Base-by-base conservation (phyloP, 2,888 invertebrate genomes). In the Hyposoter dolosus region DNA sequence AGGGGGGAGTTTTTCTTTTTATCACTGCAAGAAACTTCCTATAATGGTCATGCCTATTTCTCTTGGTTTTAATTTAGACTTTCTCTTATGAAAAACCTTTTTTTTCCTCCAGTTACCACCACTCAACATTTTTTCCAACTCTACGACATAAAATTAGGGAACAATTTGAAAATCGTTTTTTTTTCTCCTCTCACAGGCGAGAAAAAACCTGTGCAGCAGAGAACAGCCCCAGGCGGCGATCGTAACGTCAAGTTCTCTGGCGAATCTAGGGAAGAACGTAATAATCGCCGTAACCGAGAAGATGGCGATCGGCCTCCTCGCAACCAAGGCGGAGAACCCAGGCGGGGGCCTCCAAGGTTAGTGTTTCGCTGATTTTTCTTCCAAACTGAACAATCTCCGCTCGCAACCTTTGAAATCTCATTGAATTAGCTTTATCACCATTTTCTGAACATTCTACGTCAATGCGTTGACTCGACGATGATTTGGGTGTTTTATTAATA, bases 251-350 rank as follows among this genome's bases (percentile, higher is more conserved):
- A 95, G 91, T 95, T 95, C 90, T 92, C 93, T 60, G 95, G 93
- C 47, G 96, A 96, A 91, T 96, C 96, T 83, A 95, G 96, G 63
- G 98, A 98, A 91, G 97, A 97, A 92, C 96, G 97, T 88, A 96
- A 97, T 90, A 97, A 96, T 92, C 95, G 95, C 89, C 95, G 96
- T 88, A 96, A 96, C 93, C 95, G 97, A 92, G 95, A 97, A 94
- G 95, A 93, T 82, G 92, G 92, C 17, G 90, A 92, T 5, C 90
- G 92, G 82, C 90, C 91, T 10, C 90, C 91, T 28, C 93, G 94
- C 53, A 90, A 89, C 23, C 89, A 88, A 47, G 91, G 91, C 17
- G 93, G 90, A 81, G 92, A 92, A 53, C 68, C 89, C n/a, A 92
- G 93, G 82, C 92, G 94, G 83, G 93, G 93, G 85, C 92, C 92